Evolutionary conservation across 1,140 invertebrate species (phyloP).

Genomic region (Drosophila neocordata): DNA sequence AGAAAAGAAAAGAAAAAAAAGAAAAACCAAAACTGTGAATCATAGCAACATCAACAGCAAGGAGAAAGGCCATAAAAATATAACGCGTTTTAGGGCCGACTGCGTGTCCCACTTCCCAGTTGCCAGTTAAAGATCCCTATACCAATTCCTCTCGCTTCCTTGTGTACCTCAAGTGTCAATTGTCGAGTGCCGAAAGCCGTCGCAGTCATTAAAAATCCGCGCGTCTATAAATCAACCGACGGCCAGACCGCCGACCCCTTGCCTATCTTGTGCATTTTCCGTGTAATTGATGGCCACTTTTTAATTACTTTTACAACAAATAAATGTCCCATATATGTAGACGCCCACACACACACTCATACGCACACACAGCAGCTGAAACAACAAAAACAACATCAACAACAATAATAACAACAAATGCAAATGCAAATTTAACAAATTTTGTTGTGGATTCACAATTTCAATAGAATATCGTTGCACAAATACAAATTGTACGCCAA

Average conservation of each 20-base stretch:
- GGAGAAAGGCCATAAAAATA: slow-evolving; percentile 46
- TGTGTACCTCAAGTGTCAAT: slow-evolving; percentile 19
- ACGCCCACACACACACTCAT: slow-evolving; percentile 16
- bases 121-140: neutral
- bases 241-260: slow-evolving; percentile 33
- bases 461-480: slow-evolving; percentile 52
- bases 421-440: slow-evolving; percentile 78
- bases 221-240: slow-evolving; percentile 76
- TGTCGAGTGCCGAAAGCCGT: slow-evolving; percentile 51
- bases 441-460: slow-evolving; percentile 73
- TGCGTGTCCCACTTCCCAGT: slow-evolving; percentile 15
- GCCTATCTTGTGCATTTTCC: slow-evolving; percentile 60
- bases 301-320: slow-evolving; percentile 80
- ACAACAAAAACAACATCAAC: slow-evolving; percentile 27
- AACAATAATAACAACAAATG: slow-evolving; percentile 48
- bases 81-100: slow-evolving; percentile 34
- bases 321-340: slow-evolving; percentile 48
- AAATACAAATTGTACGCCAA: slow-evolving; percentile 51
- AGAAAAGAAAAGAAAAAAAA: neutral
- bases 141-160: neutral
- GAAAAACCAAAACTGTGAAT: slow-evolving; percentile 15
- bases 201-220: slow-evolving; percentile 67
- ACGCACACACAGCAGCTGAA: slow-evolving; percentile 21
- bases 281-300: slow-evolving; percentile 71
- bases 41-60: slow-evolving; percentile 13